Conservation (phyloP, 1,140 invertebrate genomes). For the Geopemphigus sp. region DNA sequence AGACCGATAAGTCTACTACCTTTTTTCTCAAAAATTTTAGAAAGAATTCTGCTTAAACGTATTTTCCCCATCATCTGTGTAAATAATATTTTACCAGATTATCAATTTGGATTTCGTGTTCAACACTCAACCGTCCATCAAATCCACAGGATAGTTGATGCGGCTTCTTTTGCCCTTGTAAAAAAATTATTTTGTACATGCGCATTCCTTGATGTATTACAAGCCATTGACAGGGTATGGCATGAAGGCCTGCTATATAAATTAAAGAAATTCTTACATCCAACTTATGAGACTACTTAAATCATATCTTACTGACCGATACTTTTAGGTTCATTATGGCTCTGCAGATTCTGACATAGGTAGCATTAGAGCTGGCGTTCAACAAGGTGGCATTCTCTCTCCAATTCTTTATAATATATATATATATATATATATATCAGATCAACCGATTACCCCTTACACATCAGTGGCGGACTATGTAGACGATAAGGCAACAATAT, state of each 20-base stretch:
- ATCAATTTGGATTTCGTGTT: conserved; percentile 55
- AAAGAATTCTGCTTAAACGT: conserved; percentile 54
- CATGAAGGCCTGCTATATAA: neutral
- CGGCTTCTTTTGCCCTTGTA: conserved; percentile 48
- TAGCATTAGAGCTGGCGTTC: too few species aligned
- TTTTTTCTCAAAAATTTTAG: too few species aligned
- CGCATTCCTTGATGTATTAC: conserved; percentile 52
- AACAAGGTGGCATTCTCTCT: neutral
- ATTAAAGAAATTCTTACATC: too few species aligned
- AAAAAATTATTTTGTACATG: conserved; percentile 51
- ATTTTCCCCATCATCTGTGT: conserved; percentile 50
- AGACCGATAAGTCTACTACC: too few species aligned
- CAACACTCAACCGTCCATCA: too few species aligned
- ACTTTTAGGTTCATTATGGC: too few species aligned
- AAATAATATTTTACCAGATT: conserved; percentile 52
- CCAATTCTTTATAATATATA: neutral
- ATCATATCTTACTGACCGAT: too few species aligned
- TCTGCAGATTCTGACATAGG: too few species aligned
- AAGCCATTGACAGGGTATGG: conserved; percentile 50
- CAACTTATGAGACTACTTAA: too few species aligned
- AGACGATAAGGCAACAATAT: too few species aligned
- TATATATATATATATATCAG: neutral
- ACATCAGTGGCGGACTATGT: too few species aligned
- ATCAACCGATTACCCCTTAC: too few species aligned
- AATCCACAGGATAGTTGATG: conserved; percentile 52